Evolutionary conservation across 2,797 vertebrate species (phyloP), one percentile per base, ranked within the genome.

Genomic region (Thaleichthys pacificus): DNA sequence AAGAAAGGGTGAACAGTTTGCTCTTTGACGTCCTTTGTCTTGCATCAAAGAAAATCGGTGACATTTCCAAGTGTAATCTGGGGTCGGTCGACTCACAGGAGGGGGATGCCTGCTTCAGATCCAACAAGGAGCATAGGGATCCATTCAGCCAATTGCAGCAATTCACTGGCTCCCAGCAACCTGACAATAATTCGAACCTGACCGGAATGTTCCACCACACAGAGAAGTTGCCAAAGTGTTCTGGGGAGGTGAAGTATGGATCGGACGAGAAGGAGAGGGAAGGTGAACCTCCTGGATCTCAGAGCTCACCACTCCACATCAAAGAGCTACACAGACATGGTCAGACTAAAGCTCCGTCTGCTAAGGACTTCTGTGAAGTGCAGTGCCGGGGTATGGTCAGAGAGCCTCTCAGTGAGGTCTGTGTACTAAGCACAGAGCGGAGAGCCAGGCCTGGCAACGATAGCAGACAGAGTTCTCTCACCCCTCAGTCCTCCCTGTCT

Each of bases 21-120:
- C 92, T 99, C 19, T 98, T 96, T 84, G 92, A 93, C 2, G 84
- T 97, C 47, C 91, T 98, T 17, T 93, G 93, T 83, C 90, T 93
- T 84, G 97, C 96, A 0, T 95, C 93, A 84, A 95, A 93, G 86
- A 97, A 96, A 88, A 95, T 99, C 85, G 91, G 87, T 0, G 92
- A 94, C 61, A 87, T 96, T 68, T 91, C 89, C 38, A 91, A 71
- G 70, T 81, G 79, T 65, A 88, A 93, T 67, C 91, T 91, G 47
- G 86, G 84, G 73, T 88, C 93, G 42, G 73, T 76, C 22, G 78
- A 91, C 54, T 86, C 85, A 69, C 82, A 87, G 0, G 91, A 91
- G 28, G 85, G 78, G 28, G 78, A 86, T 47, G 74, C 81, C 66
- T 75, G 65, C 71, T 80, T 79, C 74, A 88, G 58, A 61, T 35